A percentile compares a stretch with the other conserved stretches of the same genome.
Evolutionary conservation across 2,113 vertebrate genomes (phyloP).

Genomic region (Mobula birostris): DNA sequence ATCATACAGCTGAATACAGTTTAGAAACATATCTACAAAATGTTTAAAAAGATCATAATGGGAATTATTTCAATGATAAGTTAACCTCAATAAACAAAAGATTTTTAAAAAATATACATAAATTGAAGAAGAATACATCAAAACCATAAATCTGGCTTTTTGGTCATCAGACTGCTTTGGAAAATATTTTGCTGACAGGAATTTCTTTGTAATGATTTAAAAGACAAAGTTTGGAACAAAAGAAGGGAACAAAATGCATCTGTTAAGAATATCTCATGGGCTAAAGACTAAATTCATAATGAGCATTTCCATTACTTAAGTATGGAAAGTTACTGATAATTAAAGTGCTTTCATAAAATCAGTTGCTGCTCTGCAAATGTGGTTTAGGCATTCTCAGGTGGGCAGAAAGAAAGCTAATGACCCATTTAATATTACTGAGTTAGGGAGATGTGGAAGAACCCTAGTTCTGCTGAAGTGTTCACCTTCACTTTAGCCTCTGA

Average conservation of each 20-base stretch:
- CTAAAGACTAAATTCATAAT: background rate
- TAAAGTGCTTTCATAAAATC: background rate
- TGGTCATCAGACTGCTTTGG: conserved; percentile 35
- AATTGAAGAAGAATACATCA: background rate
- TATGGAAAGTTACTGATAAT: background rate
- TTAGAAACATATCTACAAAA: conserved; percentile 35
- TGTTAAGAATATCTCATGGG: background rate
- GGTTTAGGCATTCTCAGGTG: background rate
- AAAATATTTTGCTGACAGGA: conserved; percentile 10
- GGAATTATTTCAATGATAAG: conserved; percentile 18
- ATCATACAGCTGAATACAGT: conserved; percentile 35
- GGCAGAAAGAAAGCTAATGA: background rate
- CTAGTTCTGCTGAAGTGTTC: background rate
- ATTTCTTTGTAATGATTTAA: background rate
- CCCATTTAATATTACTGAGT: background rate
- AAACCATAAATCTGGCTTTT: background rate
- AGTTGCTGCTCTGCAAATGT: background rate
- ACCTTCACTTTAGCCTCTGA: background rate
- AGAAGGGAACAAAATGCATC: background rate
- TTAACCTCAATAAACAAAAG: conserved; percentile 3
- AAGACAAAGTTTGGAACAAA: background rate
- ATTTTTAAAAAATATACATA: background rate
- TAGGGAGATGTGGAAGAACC: background rate
- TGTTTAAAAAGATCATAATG: conserved; percentile 27
- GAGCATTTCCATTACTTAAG: background rate